Percentiles rank a stretch among this genome's conserved stretches.
These are phyloP conservation scores for Lordiphosa mommai DNA, from an alignment of 1,140 invertebrate species.

Conservation along the genomic window DNA sequence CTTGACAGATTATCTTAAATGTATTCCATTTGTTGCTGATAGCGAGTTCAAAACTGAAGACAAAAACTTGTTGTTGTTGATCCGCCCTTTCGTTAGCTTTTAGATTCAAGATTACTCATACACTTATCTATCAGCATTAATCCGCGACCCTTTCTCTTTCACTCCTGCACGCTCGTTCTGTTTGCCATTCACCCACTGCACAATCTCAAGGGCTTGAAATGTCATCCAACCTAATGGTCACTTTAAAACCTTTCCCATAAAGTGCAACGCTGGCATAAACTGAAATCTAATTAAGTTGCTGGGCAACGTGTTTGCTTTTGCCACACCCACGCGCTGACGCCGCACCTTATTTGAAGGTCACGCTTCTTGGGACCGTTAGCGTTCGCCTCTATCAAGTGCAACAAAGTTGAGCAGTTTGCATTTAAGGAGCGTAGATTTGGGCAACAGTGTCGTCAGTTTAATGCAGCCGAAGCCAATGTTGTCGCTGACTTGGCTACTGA, in stretches of 20 bases:
- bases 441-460: constrained; percentile 70
- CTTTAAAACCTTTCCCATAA: constrained; percentile 30
- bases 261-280: constrained; percentile 45
- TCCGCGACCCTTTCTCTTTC: not conserved
- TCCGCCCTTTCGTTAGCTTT: too few species aligned
- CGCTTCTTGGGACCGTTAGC: constrained; percentile 2
- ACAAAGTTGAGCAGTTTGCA: constrained; percentile 63
- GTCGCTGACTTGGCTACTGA: constrained; percentile 24
- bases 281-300: constrained; percentile 57
- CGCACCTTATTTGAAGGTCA: constrained; percentile 55
- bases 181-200: not conserved
- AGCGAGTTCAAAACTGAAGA: too few species aligned
- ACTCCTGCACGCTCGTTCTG: not conserved
- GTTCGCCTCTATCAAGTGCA: constrained; percentile 40
- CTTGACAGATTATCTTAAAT: too few species aligned
- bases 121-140: not conserved
- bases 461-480: constrained; percentile 17
- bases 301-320: constrained; percentile 23
- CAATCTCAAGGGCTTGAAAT: constrained; percentile 29
- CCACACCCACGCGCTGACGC: not conserved
- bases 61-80: too few species aligned
- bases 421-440: constrained; percentile 65
- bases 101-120: not conserved
- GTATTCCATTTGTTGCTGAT: too few species aligned
- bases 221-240: constrained; percentile 37